These are phyloP conservation scores for Takifugu flavidus DNA, from an alignment of 2,113 vertebrate species.

Conservation along the genomic window DNA sequence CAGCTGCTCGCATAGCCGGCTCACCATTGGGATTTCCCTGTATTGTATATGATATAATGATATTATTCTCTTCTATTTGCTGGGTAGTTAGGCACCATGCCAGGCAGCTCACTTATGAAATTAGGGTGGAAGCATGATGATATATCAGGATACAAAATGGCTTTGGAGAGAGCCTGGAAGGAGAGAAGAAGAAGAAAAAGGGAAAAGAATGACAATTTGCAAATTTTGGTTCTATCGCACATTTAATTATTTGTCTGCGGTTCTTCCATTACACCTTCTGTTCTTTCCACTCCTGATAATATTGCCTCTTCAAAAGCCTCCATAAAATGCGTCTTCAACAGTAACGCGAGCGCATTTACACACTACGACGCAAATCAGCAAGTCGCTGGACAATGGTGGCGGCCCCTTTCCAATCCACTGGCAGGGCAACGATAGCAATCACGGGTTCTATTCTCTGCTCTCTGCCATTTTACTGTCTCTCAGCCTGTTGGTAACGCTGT, in stretches of 20 bases:
- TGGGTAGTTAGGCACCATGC: constrained; percentile 68
- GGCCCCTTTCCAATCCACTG: constrained; percentile 62
- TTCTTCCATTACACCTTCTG: constrained; percentile 22
- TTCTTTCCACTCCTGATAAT: constrained; percentile 14
- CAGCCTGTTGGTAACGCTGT: constrained; percentile 63
- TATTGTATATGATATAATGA: constrained; percentile 65
- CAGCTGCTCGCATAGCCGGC: constrained; percentile 64
- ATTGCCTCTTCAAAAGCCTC: constrained; percentile 10
- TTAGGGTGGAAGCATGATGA: constrained; percentile 51
- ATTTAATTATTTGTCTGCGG: constrained; percentile 20
- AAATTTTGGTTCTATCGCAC: constrained; percentile 11
- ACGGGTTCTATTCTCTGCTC: constrained; percentile 69
- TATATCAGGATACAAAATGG: constrained; percentile 52
- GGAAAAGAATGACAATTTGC: neutral
- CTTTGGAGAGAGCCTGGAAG: constrained; percentile 19
- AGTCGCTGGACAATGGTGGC: constrained; percentile 67
- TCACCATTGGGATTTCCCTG: constrained; percentile 67
- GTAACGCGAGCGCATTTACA: constrained; percentile 39
- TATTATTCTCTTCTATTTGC: constrained; percentile 66
- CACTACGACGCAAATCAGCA: constrained; percentile 62
- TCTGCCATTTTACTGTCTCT: constrained; percentile 72
- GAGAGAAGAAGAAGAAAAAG: neutral
- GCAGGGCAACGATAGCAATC: constrained; percentile 62
- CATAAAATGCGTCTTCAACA: neutral
- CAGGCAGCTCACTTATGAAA: constrained; percentile 62